Conservation (phyloP, 2,113 vertebrate species). For the Phalacrocorax carbo region DNA sequence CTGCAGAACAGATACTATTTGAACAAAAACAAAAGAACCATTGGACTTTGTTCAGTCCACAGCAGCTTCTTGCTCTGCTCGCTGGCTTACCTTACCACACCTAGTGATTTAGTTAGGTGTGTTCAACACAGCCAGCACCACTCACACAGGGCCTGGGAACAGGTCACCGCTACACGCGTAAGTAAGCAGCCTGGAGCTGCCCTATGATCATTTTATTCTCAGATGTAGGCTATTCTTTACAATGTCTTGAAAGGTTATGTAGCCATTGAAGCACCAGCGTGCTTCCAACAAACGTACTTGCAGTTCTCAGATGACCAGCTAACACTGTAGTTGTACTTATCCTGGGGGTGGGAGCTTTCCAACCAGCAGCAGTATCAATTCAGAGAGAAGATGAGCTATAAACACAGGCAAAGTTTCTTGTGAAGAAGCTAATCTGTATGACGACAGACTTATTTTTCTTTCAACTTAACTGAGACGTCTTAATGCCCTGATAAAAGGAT, state of each 20-base stretch:
- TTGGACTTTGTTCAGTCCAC: background rate
- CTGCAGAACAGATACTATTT: background rate
- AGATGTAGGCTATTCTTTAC: background rate
- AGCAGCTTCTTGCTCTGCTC: background rate
- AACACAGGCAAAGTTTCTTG: background rate
- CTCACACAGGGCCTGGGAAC: background rate
- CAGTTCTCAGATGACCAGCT: background rate
- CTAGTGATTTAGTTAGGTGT: background rate
- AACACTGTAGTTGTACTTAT: background rate
- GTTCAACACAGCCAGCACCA: background rate
- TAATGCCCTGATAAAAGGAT: constrained; percentile 7
- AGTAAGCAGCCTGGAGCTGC: background rate
- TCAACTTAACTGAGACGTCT: constrained; percentile 21
- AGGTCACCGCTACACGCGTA: background rate
- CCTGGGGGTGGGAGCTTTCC: background rate
- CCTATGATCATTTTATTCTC: background rate
- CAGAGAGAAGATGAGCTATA: background rate
- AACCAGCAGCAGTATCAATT: background rate
- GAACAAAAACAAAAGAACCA: background rate
- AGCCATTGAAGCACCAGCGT: background rate
- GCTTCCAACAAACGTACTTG: background rate
- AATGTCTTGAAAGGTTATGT: background rate
- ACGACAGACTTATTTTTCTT: background rate
- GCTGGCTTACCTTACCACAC: background rate
- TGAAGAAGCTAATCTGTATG: background rate